Conservation (phyloP, 2,113 vertebrate species). For the Macrotus californicus region DNA sequence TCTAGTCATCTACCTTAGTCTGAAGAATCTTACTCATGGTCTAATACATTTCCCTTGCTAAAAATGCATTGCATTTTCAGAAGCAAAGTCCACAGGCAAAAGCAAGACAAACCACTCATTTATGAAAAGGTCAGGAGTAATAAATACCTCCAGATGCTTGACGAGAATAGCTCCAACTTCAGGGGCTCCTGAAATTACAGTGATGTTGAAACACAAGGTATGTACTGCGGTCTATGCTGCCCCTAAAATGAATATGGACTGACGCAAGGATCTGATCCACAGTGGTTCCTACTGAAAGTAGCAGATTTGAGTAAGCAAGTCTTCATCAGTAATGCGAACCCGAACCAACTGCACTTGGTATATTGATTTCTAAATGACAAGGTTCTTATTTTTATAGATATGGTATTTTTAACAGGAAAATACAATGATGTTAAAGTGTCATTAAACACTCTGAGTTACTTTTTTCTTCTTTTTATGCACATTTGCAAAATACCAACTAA, state of each 20-base stretch:
- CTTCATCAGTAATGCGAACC: constrained; percentile 18
- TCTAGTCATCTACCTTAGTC: neutral
- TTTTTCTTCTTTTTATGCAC: neutral
- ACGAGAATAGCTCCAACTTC: constrained; percentile 39
- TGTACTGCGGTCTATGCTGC: constrained; percentile 36
- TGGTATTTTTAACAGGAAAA: constrained; percentile 42
- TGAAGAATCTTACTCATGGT: neutral
- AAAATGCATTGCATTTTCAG: constrained; percentile 40
- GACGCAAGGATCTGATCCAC: constrained; percentile 38
- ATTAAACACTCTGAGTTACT: neutral
- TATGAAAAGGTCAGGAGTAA: constrained; percentile 61
- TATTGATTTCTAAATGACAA: constrained; percentile 56
- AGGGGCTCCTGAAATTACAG: constrained; percentile 50
- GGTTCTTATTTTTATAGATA: constrained; percentile 49
- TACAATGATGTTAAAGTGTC: neutral
- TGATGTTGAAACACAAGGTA: constrained; percentile 48
- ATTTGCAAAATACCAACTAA: neutral
- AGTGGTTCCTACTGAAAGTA: constrained; percentile 60
- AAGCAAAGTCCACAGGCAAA: constrained; percentile 14
- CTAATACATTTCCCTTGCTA: neutral
- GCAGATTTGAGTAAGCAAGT: constrained; percentile 61
- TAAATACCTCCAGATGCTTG: constrained; percentile 54
- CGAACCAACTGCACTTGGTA: constrained; percentile 15
- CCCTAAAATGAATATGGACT: constrained; percentile 53
- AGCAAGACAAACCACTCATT: constrained; percentile 50